phyloP scores from a whole-genome alignment of 2,797 vertebrate species.

The Lates japonicus region DNA sequence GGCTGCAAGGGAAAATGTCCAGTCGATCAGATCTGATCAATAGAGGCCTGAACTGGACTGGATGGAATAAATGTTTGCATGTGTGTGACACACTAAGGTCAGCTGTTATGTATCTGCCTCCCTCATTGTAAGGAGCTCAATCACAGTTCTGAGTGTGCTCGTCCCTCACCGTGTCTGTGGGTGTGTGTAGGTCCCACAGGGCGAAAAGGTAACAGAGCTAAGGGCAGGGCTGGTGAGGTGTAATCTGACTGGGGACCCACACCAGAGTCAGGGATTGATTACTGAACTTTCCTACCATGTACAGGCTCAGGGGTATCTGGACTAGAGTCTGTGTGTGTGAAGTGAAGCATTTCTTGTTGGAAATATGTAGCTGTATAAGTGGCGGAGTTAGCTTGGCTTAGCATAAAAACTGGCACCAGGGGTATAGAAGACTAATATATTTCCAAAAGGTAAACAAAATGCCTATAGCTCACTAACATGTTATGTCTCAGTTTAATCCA shows the following conservation, averaged over 20 bases:
- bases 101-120: neutral
- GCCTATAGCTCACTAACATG: neutral
- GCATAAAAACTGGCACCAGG: neutral
- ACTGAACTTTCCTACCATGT: neutral
- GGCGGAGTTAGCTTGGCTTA: neutral
- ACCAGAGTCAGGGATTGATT: neutral
- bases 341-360: neutral
- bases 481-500: neutral
- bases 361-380: neutral
- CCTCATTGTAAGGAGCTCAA: neutral
- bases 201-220: neutral
- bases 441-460: neutral
- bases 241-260: neutral
- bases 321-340: neutral
- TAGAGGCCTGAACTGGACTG: slow-evolving; percentile 31
- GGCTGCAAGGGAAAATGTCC: slow-evolving; percentile 6
- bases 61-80: slow-evolving; percentile 24
- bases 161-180: neutral
- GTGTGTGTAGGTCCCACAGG: neutral
- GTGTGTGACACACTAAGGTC: slow-evolving; percentile 26
- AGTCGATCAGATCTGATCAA: slow-evolving; percentile 63
- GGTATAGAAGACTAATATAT: neutral
- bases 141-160: neutral
- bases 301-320: neutral
- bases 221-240: neutral